Evolutionary conservation across 2,113 vertebrate genomes (phyloP).

Genomic region (Pycnonotus jocosus): DNA sequence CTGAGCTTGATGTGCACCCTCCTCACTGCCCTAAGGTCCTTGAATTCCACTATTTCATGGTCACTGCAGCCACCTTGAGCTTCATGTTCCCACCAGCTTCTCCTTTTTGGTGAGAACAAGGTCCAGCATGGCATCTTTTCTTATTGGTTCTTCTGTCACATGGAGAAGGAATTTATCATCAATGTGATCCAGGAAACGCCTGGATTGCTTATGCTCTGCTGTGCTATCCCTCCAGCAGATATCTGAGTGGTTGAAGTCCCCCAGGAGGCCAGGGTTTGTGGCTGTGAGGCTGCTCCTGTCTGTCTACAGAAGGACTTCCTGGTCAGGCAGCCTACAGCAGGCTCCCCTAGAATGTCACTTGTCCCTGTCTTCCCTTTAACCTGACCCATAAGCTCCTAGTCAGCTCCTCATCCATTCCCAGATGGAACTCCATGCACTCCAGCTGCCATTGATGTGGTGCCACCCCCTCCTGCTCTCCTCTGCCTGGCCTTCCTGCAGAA

Average conservation of each 20-base stretch:
- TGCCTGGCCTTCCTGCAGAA: not conserved
- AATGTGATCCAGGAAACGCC: not conserved
- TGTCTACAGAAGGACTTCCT: not conserved
- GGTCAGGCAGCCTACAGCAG: not conserved
- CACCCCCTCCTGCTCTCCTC: not conserved
- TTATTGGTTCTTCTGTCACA: not conserved
- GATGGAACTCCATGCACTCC: not conserved
- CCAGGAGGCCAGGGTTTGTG: not conserved
- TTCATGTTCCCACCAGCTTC: not conserved
- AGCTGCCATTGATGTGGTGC: not conserved
- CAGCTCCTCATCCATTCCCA: not conserved
- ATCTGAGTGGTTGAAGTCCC: not conserved
- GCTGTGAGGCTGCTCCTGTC: not conserved
- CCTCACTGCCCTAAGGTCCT: not conserved
- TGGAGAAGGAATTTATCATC: not conserved
- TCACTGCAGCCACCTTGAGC: not conserved
- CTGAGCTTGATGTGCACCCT: not conserved
- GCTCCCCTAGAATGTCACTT: not conserved
- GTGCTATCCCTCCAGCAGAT: not conserved
- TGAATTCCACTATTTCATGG: not conserved
- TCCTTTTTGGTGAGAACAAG: not conserved
- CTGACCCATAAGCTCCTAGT: not conserved
- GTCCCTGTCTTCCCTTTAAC: not conserved
- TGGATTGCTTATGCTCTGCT: not conserved
- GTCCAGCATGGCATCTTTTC: not conserved